Evolutionary conservation across 2,113 vertebrate species (phyloP), one percentile per base, ranked within the genome.

Genomic region (Ariopsis seemanni): DNA sequence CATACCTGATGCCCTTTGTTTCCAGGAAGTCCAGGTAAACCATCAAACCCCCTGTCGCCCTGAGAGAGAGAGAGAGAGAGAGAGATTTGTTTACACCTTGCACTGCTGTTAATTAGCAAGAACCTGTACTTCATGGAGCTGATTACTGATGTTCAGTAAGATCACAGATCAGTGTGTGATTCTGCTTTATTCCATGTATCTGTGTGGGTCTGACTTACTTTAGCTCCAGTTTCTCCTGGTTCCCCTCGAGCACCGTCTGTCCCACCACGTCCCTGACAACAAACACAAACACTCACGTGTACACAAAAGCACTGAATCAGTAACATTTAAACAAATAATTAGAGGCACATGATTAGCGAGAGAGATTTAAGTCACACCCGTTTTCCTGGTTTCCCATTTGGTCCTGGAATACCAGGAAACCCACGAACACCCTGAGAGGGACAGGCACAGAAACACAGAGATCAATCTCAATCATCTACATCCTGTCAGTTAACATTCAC

Each of bases 1-100:
- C 92, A 92, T 82, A 96, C 95, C 86, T 92, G 92, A 84, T 96
- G 94, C 75, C 95, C 95, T 90, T 94, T 93, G 89, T 95, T 89
- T 77, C 95, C 95, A 77, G 95, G 94, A 27, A 96, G 94, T 89
- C 98, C 98, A n/a, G 98, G 97, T 86, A 99, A 91, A 30, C 98
- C 98, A 62, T 99, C 98, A 12, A 99, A 99, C 0, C 98, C 98
- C 20, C 98, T 93, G 90, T 99, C 97, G 7, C 98, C 98, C 98
- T 99, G 86, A 83, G 57, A 71, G 53, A 34, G 63, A 55, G 10
- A 81, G 63, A 55, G 10, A 81, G 20, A 82, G 48, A 83, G 7
- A 69, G 12, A 65, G 85, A 85, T 30, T 65, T 55, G 81, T 2
- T 30, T 7, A 53, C 50, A 53, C 42, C 11, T 75, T 52, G 8